phyloP scores from a whole-genome alignment of 2,113 vertebrate genomes.

The Planiliza haematocheilus region DNA sequence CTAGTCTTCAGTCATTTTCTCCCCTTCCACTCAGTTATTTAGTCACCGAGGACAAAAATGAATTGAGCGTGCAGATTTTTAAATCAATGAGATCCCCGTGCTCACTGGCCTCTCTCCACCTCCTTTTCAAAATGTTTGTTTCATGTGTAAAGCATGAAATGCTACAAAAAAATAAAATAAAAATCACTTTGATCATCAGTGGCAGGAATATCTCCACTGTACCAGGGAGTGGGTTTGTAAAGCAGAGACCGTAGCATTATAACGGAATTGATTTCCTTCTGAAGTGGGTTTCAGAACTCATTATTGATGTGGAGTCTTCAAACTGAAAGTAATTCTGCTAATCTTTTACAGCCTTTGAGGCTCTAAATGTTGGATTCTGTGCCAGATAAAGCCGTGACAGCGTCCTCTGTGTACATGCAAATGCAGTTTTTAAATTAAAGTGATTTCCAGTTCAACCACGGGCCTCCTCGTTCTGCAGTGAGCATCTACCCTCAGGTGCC shows the following conservation, averaged over 20 bases:
- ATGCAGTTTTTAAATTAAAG: constrained; percentile 10
- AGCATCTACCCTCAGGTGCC: not conserved
- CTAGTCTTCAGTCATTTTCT: constrained; percentile 18
- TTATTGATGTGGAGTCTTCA: constrained; percentile 31
- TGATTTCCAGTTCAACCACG: not conserved
- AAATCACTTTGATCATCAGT: constrained; percentile 16
- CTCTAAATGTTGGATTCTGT: constrained; percentile 18
- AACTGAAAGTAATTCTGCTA: constrained; percentile 25
- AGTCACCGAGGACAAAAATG: constrained; percentile 5
- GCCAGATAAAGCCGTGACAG: not conserved
- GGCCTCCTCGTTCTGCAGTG: constrained; percentile 4
- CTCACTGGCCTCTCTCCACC: constrained; percentile 1
- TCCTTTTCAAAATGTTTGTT: constrained; percentile 12
- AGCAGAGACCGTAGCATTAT: constrained; percentile 23
- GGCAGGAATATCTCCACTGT: constrained; percentile 16
- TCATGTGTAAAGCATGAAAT: constrained; percentile 27
- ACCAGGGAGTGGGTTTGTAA: constrained; percentile 19
- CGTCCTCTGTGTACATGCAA: not conserved
- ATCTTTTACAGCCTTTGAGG: constrained; percentile 3
- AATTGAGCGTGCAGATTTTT: not conserved
- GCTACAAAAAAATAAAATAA: too few species aligned
- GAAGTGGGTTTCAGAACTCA: constrained; percentile 19
- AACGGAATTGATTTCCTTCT: constrained; percentile 29
- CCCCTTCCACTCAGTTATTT: not conserved
- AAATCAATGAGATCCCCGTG: not conserved